Conservation (phyloP, 2,113 vertebrate genomes). For the Lycocorax pyrrhopterus region DNA sequence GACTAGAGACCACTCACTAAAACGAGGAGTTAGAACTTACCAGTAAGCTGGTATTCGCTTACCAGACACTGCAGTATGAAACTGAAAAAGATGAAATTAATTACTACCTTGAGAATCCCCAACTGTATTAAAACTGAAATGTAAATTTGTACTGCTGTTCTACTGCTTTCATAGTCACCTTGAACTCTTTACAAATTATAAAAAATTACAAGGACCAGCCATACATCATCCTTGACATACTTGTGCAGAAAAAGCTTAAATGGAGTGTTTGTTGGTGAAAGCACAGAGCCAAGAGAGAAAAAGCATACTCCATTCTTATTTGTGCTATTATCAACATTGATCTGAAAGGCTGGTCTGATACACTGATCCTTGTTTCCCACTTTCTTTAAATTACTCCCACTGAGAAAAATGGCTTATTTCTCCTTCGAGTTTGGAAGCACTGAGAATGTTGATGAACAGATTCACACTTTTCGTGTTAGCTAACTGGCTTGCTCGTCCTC, state of each 20-base stretch:
- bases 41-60: background rate
- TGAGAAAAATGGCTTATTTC: background rate
- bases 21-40: background rate
- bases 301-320: background rate
- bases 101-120: background rate
- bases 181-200: background rate
- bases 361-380: background rate
- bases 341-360: background rate
- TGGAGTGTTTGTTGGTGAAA: background rate
- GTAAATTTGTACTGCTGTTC: background rate
- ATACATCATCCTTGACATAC: background rate
- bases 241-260: background rate
- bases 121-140: background rate
- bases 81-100: slow-evolving; percentile 28
- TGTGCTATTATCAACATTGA: background rate
- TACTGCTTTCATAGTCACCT: background rate
- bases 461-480: background rate
- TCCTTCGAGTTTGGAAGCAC: background rate
- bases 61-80: background rate
- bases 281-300: background rate
- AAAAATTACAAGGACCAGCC: background rate
- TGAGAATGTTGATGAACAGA: background rate
- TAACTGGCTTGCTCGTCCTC: background rate
- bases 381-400: slow-evolving; percentile 1
- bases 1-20: background rate